phyloP scores from a whole-genome alignment of 1,140 invertebrate species.

The Spodoptera litura region DNA sequence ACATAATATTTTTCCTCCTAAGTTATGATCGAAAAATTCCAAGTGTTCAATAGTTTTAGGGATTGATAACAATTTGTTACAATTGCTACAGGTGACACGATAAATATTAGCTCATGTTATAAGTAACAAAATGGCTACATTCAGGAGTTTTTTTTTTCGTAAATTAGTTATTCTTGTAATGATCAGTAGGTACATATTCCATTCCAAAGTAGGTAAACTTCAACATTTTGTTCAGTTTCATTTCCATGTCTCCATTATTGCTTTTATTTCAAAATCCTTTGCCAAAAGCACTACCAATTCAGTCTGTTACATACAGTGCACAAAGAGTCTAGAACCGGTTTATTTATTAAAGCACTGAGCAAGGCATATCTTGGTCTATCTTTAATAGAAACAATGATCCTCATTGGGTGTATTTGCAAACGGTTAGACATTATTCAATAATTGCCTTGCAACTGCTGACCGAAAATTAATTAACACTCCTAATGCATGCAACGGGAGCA shows the following conservation, averaged over 20 bases:
- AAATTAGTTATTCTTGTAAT: background rate
- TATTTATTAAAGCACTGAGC: background rate
- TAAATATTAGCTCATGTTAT: too few species aligned
- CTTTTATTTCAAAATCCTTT: constrained; percentile 28
- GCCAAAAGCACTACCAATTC: constrained; percentile 24
- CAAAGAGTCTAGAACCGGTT: constrained; percentile 2
- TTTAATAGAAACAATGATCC: background rate
- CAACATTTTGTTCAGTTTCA: constrained; percentile 1
- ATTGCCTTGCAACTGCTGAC: constrained; percentile 43
- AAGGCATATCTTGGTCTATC: background rate
- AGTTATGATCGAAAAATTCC: too few species aligned
- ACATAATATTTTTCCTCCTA: too few species aligned
- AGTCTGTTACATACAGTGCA: background rate
- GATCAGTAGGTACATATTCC: background rate
- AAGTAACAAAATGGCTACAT: too few species aligned
- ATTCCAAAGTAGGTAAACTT: background rate
- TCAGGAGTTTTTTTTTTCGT: background rate
- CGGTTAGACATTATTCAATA: constrained; percentile 27
- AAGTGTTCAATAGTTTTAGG: too few species aligned
- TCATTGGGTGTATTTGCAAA: background rate
- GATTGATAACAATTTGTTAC: too few species aligned
- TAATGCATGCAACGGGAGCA: constrained; percentile 72
- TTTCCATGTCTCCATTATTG: constrained; percentile 12
- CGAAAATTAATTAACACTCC: constrained; percentile 76
- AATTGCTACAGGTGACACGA: too few species aligned